Percentiles rank a stretch among this genome's conserved stretches.
These are phyloP conservation scores for Ictidomys tridecemlineatus DNA, from an alignment of 2,113 vertebrate species.

Conservation along the genomic window DNA sequence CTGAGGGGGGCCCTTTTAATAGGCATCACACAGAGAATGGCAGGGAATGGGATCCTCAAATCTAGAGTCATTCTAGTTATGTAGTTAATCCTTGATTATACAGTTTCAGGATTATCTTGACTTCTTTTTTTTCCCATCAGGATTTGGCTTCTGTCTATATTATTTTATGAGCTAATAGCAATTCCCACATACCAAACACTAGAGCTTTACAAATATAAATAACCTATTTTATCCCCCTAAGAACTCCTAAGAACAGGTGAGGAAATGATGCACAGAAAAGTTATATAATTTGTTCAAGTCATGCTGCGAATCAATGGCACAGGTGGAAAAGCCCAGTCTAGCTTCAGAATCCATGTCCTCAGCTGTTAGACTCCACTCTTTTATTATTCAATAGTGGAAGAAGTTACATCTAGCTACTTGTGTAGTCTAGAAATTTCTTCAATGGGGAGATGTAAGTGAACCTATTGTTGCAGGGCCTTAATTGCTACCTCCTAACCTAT, in stretches of 20 bases:
- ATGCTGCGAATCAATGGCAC: neutral
- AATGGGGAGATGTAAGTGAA: neutral
- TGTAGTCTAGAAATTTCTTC: neutral
- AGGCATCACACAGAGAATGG: slow-evolving; percentile 61
- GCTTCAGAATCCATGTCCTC: neutral
- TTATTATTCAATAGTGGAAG: neutral
- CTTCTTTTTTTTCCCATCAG: neutral
- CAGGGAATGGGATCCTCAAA: slow-evolving; percentile 51
- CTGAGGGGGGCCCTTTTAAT: slow-evolving; percentile 66
- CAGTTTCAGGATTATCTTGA: slow-evolving; percentile 71
- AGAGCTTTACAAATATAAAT: slow-evolving; percentile 35
- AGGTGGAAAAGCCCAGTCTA: slow-evolving; percentile 4
- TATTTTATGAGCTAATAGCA: slow-evolving; percentile 58
- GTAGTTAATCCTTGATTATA: slow-evolving; percentile 71
- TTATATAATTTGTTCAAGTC: neutral
- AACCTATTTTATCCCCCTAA: slow-evolving; percentile 46
- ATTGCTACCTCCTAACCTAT: neutral
- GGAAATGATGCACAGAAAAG: slow-evolving; percentile 30
- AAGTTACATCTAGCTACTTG: neutral
- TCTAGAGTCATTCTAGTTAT: slow-evolving; percentile 64
- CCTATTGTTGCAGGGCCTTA: neutral
- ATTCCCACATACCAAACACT: slow-evolving; percentile 9
- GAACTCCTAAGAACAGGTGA: slow-evolving; percentile 38
- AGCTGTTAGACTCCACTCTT: neutral
- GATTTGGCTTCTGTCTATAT: slow-evolving; percentile 60